Base-by-base conservation (phyloP, 2,113 vertebrate genomes). In the Colaptes auratus region DNA sequence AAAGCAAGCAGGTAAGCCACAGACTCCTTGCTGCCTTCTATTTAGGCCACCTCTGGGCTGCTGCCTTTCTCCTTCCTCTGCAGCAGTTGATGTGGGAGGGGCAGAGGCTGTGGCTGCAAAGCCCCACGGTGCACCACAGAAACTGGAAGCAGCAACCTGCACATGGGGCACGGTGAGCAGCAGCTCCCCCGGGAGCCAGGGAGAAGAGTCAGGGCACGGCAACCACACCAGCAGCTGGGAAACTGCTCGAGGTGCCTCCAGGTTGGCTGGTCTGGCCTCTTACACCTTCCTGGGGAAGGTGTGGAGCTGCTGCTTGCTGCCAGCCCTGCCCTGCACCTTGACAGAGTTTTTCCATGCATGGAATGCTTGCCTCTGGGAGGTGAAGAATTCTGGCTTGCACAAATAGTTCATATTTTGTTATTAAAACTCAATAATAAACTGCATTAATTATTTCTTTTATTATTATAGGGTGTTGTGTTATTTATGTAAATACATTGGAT, bases 141-240 rank as follows among this genome's bases (percentile, higher is more conserved):
- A 95, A 96, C 88, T 94, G 86, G 72, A 85, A 91, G 71, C 90
- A 91, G 72, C 36, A 74, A 64, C 48, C 44, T 92, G 82, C 50
- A 50, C 33, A 63, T 13, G 78, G 95, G 76, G 82, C 92, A 94
- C 8, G 53, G 69, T 59, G 90, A 93, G 80, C 96, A 80, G 60
- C 42, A 82, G 36, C 86, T 82, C 61, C 78, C 53, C 70, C 16
- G 0, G 31, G 46, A 95, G 64, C 67, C 6, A 3, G 46, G 1
- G 2, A 76, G 91, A 85, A 65, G 24, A 65, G 21, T 42, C 36
- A 59, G 90, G 90, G 72, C 92, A 91, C 2, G 5, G 69, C 82
- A 92, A 76, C 88, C 42, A 24, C 33, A 55, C 30, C 46, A 76
- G 58, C n/a, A 77, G 67, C 63, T 65, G 33, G 75, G 64, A 44